phyloP scores from a whole-genome alignment of 2,113 vertebrate genomes.

The Zapus hudsonius region DNA sequence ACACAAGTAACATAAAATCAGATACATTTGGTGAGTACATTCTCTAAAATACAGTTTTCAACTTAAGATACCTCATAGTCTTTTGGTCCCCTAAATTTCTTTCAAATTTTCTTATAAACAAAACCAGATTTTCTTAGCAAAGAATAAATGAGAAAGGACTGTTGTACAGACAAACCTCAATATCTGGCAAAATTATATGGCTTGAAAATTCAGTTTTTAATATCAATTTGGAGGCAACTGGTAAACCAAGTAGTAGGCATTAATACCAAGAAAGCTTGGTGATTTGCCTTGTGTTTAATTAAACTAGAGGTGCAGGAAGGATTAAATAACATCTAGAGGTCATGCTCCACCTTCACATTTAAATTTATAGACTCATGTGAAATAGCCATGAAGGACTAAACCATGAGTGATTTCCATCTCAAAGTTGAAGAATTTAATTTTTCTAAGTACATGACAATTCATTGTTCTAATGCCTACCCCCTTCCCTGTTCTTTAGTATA shows the following conservation, averaged over 20 bases:
- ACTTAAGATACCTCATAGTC: neutral
- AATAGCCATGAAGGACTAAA: neutral
- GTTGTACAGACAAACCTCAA: neutral
- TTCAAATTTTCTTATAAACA: conserved; percentile 40
- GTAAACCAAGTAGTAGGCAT: neutral
- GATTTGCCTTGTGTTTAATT: neutral
- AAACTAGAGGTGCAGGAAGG: neutral
- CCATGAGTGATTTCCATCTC: neutral
- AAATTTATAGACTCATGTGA: neutral
- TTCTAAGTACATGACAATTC: conserved; percentile 33
- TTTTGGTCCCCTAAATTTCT: conserved; percentile 23
- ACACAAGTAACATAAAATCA: conserved; percentile 13
- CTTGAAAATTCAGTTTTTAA: neutral
- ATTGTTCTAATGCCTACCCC: neutral
- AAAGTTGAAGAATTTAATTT: conserved; percentile 59
- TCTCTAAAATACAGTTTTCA: neutral
- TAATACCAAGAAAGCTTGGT: neutral
- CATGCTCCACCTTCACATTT: neutral
- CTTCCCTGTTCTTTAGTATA: conserved; percentile 57
- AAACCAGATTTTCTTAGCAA: conserved; percentile 40
- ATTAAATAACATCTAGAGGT: neutral
- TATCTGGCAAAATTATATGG: neutral
- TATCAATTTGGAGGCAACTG: neutral
- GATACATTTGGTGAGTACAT: neutral
- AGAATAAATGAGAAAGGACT: neutral